Conservation (phyloP, 2,113 vertebrate genomes). For the Tringa solitaria region DNA sequence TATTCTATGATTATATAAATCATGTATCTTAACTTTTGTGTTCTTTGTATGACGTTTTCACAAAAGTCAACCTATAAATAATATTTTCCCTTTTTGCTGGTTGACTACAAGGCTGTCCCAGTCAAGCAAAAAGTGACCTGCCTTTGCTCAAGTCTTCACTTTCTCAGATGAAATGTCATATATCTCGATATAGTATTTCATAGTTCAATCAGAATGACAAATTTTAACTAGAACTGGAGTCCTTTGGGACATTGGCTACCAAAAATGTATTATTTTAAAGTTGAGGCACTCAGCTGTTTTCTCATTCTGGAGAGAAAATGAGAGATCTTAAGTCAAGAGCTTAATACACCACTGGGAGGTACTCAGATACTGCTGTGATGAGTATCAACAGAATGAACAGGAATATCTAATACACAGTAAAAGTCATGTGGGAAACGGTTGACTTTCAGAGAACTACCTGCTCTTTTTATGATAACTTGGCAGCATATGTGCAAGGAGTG, state of each 20-base stretch:
- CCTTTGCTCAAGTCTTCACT: background rate
- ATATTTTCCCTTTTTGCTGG: background rate
- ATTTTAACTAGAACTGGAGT: background rate
- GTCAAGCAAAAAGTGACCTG: background rate
- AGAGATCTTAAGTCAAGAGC: slow-evolving; percentile 32
- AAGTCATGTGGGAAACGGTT: background rate
- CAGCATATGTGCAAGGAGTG: background rate
- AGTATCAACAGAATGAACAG: slow-evolving; percentile 37
- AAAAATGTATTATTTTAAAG: background rate
- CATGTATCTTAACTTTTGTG: background rate
- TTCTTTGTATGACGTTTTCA: background rate
- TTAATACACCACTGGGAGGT: slow-evolving; percentile 6
- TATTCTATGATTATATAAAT: background rate
- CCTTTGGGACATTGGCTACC: background rate
- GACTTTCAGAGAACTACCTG: background rate
- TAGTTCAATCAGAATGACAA: background rate
- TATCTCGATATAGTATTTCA: background rate
- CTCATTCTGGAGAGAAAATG: background rate
- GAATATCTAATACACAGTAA: background rate
- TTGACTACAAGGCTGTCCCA: background rate
- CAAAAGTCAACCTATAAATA: background rate
- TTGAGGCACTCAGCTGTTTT: background rate
- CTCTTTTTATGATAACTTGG: background rate
- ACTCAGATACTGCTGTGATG: slow-evolving; percentile 26
- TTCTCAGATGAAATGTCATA: background rate